phyloP scores from a whole-genome alignment of 2,113 vertebrate genomes.

The Cariama cristata region DNA sequence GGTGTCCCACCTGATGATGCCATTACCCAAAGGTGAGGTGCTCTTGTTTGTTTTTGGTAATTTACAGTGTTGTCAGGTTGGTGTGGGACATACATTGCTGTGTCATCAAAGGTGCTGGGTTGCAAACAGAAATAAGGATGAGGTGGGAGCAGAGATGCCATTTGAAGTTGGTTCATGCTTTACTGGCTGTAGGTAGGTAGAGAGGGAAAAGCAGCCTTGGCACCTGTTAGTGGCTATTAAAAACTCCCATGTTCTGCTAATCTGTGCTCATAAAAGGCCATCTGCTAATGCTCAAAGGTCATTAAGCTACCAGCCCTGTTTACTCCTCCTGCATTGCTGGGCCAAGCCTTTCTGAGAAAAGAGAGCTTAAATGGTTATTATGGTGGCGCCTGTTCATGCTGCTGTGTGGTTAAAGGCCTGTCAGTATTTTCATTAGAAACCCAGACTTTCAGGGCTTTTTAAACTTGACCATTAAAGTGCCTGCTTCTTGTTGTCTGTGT shows the following conservation, averaged over 20 bases:
- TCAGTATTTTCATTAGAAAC: conserved; percentile 57
- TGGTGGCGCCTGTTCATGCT: conserved; percentile 30
- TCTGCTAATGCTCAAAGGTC: conserved; percentile 84
- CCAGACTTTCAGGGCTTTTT: background rate
- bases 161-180: background rate
- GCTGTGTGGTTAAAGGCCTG: background rate
- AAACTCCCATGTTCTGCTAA: conserved; percentile 75
- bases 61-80: background rate
- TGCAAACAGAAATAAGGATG: background rate
- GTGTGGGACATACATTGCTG: background rate
- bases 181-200: background rate
- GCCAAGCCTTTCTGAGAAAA: conserved; percentile 63
- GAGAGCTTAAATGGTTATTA: conserved; percentile 65
- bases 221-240: conserved; percentile 79
- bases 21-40: background rate
- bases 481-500: background rate
- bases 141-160: background rate
- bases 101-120: background rate
- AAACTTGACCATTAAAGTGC: background rate
- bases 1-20: background rate
- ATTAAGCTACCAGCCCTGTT: conserved; percentile 79
- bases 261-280: conserved; percentile 81
- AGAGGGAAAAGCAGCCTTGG: conserved; percentile 57
- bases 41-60: background rate
- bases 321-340: conserved; percentile 54